These are phyloP conservation scores for Drosophila gaucha DNA, from an alignment of 2,888 invertebrate genomes.

Conservation along the genomic window DNA sequence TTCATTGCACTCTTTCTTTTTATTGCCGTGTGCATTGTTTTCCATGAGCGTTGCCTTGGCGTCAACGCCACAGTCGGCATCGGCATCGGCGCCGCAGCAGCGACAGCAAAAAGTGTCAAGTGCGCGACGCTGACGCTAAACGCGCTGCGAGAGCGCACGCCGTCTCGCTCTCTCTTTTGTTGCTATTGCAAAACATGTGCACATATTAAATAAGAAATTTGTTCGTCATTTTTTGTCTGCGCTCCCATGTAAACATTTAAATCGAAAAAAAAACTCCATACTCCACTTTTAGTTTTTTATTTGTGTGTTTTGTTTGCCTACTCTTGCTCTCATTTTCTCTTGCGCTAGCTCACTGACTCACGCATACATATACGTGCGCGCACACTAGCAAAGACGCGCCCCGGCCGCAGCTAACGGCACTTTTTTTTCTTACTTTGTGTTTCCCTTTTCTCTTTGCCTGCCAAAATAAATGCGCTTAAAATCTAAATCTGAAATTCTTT, in stretches of 20 bases:
- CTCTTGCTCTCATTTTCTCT: constrained; percentile 15
- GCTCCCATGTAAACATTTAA: constrained; percentile 44
- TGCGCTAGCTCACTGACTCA: constrained; percentile 37
- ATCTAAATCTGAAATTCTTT: constrained; percentile 30
- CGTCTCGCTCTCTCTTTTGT: constrained; percentile 18
- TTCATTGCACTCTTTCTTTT: constrained; percentile 38
- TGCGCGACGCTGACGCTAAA: constrained; percentile 43
- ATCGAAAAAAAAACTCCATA: constrained; percentile 16
- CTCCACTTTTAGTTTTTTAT: constrained; percentile 33
- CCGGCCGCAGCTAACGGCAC: constrained; percentile 73
- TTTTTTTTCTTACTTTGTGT: constrained; percentile 30
- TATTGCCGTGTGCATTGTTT: constrained; percentile 50
- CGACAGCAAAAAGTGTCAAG: constrained; percentile 58
- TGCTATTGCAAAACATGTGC: constrained; percentile 54
- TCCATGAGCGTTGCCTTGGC: constrained; percentile 25
- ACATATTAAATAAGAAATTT: constrained; percentile 41
- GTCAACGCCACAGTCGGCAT: constrained; percentile 17
- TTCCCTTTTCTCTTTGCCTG: constrained; percentile 27
- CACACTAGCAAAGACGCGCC: constrained; percentile 69
- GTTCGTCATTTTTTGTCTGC: constrained; percentile 23
- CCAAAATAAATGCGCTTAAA: constrained; percentile 59
- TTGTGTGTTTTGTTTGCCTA: constrained; percentile 16
- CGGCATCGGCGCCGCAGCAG: constrained; percentile 16
- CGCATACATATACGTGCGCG: constrained; percentile 60
- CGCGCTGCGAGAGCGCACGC: constrained; percentile 12